phyloP scores from a whole-genome alignment of 1,140 invertebrate genomes.

The Rhizoglyphus robini region DNA sequence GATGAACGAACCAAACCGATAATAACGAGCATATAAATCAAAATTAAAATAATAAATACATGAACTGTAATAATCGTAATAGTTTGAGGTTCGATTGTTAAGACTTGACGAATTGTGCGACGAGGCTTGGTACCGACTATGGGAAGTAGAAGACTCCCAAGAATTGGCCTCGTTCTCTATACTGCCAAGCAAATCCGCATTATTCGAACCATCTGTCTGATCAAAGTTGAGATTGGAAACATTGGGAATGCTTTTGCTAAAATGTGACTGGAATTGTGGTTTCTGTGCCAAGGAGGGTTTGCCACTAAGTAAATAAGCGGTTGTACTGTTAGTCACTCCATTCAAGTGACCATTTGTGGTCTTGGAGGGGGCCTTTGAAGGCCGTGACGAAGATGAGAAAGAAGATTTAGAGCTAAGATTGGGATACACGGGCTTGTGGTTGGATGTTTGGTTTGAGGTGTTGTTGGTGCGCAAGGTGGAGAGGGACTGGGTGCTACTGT shows the following conservation, averaged over 20 bases:
- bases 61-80: neutral
- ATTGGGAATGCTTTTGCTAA: neutral
- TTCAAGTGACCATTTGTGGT: neutral
- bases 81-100: neutral
- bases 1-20: neutral
- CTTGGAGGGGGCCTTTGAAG: neutral
- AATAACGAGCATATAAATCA: neutral
- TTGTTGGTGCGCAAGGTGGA: neutral
- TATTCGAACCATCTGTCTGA: too few relatives aligned
- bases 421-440: neutral
- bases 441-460: neutral
- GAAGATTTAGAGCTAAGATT: neutral
- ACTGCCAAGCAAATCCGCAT: neutral
- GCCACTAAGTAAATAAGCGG: slow-evolving; percentile 19
- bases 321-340: slow-evolving; percentile 15
- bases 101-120: too few relatives aligned
- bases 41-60: neutral
- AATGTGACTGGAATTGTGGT: neutral
- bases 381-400: neutral
- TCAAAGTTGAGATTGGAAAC: neutral
- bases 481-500: slow-evolving; percentile 4
- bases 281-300: slow-evolving; percentile 12
- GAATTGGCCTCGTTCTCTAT: neutral
- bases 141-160: too few relatives aligned
- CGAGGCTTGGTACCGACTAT: too few relatives aligned